Base-by-base conservation (phyloP, 2,888 invertebrate genomes). In the Entomobrya proxima region DNA sequence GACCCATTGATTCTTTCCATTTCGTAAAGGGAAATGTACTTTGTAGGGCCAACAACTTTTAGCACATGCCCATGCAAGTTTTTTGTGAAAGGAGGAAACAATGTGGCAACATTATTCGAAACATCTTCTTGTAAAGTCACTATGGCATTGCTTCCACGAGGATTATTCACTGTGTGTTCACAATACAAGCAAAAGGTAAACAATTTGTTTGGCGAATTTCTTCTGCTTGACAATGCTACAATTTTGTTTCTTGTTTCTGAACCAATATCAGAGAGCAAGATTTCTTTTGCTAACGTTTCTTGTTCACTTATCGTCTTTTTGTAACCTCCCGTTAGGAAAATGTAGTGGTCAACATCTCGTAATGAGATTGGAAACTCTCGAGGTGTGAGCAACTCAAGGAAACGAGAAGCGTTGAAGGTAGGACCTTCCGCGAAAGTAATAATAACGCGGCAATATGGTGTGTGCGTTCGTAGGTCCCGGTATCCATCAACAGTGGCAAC, bases 141-240 rank as follows among this genome's bases (percentile, higher is more conserved):
- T 11, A 77, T 40, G 15, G 77, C 52, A 61, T 40, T 61, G 9
- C 18, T 24, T 30, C 77, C 61, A 21, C 15, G 55, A 15, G 55
- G 55, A 61, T 77, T 40, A 3, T 9, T 24, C 21, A 77, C 61
- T 18, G 77, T 77, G 13, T 77, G 58, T 6, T 18, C 61, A 40
- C 77, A 77, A 44, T 32, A 77, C 7, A 77, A 55, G 32, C 77
- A 77, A 61, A 61, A 77, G 11, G 55, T 77, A 4, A 61, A 11
- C 69, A 77, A 9, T 6, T 35, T n/a, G 37, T 35, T 27, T n/a
- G n/a, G 27, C 7, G 74, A 30, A 40, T 44, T 21, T 1, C 4
- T 18, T 32, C 55, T 18, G 9, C 6, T 64, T 11, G 76, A 76
- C 58, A 27, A 21, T 5, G 52, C 32, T 6, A 77, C 55, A 27